These are phyloP conservation scores for Allacma fusca DNA, from an alignment of 2,888 invertebrate genomes.

Conservation along the genomic window DNA sequence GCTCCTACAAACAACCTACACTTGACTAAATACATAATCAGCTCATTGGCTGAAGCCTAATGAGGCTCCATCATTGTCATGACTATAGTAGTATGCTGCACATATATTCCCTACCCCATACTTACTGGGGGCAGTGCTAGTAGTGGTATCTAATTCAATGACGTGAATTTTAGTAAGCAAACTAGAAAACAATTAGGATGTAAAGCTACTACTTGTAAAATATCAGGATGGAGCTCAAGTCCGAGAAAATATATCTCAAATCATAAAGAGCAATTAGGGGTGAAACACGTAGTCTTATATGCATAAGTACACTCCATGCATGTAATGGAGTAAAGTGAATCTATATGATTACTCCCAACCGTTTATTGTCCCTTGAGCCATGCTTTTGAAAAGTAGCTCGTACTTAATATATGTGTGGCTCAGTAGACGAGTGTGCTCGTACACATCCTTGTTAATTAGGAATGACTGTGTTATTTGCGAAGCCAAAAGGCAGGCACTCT, in stretches of 20 bases:
- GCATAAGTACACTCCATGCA: not conserved
- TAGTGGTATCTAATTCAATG: too few relatives aligned
- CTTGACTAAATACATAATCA: not conserved
- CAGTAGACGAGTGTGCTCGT: too few relatives aligned
- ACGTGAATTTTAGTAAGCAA: not conserved
- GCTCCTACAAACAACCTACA: not conserved
- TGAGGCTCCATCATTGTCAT: not conserved
- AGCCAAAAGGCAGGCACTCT: not conserved
- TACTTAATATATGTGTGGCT: too few relatives aligned
- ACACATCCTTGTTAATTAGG: slow-evolving; percentile 26
- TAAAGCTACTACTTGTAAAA: not conserved
- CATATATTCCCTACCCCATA: too few relatives aligned
- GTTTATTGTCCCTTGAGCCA: not conserved
- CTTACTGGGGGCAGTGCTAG: too few relatives aligned
- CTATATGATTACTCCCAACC: slow-evolving; percentile 1
- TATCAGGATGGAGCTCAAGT: not conserved
- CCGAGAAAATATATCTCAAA: slow-evolving; percentile 11
- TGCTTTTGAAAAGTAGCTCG: not conserved
- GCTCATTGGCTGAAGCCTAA: not conserved
- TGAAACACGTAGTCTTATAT: not conserved
- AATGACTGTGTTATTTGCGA: slow-evolving; percentile 4
- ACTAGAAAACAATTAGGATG: not conserved
- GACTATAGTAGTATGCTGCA: not conserved
- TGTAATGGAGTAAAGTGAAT: not conserved
- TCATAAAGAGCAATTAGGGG: not conserved